Evolutionary conservation across 2,797 vertebrate genomes (phyloP).

Genomic region (Masticophis lateralis): DNA sequence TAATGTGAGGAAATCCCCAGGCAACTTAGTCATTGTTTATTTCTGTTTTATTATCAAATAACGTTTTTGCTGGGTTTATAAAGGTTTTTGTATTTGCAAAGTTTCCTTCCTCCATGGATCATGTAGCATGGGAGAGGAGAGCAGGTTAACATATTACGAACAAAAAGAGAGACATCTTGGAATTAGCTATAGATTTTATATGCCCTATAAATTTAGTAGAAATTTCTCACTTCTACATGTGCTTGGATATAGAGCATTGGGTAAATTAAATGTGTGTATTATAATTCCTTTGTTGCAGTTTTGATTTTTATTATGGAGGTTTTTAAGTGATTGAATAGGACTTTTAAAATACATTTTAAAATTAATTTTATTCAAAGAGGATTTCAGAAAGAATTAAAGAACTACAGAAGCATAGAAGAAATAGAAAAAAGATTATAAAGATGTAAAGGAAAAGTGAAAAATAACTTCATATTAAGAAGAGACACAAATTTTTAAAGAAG

Average conservation of each 20-base stretch:
- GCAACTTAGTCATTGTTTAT: constrained; percentile 19
- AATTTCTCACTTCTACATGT: not conserved
- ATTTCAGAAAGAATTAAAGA: not conserved
- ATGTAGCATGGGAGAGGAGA: not conserved
- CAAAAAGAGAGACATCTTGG: not conserved
- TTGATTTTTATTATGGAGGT: not conserved
- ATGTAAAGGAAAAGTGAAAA: not conserved
- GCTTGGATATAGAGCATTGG: not conserved
- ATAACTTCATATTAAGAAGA: not conserved
- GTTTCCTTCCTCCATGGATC: not conserved
- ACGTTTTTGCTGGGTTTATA: not conserved
- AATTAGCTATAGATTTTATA: not conserved
- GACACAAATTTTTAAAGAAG: not conserved
- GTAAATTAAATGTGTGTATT: not conserved
- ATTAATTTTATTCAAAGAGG: not conserved
- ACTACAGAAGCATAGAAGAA: not conserved
- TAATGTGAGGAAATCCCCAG: constrained; percentile 24
- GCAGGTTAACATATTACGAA: not conserved
- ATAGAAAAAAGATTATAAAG: not conserved
- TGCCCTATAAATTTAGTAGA: not conserved
- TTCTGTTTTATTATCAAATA: constrained; percentile 12
- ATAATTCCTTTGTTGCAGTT: not conserved
- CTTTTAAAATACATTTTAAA: not conserved
- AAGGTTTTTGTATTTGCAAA: not conserved
- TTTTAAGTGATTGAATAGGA: not conserved